Evolutionary conservation across 1,140 invertebrate genomes (phyloP), one percentile per base, ranked within the genome.

Genomic region (Drosophila bipectinata): DNA sequence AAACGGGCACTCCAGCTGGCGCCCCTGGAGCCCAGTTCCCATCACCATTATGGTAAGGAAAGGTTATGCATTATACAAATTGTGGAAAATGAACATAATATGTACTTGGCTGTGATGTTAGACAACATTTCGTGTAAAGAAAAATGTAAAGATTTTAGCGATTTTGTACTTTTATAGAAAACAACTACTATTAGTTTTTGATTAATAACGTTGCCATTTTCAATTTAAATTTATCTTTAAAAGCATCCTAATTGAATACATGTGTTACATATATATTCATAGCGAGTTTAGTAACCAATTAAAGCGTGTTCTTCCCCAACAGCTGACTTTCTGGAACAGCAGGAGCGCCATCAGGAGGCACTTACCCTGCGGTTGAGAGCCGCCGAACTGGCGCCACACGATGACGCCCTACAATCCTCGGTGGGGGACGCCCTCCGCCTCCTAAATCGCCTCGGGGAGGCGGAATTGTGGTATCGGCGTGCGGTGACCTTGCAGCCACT

Each of bases 241-340:
- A 28, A 28, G 26, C 26, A 21, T 21, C 21, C 21, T 21, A 21
- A 21, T 21, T 21, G 21, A 21, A 21, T 21, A 4, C 3, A 24
- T 24, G 4, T 4, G 8, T 12, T 14, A 10, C 18, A 18, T 2
- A 59, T 18, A 39, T 10, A n/a, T 15, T 24, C 3, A 28, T 14
- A 0, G 15, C 12, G 3, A 12, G 4, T 37, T n/a, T 3, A n/a
- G 7, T 8, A n/a, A 4, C 5, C 24, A 8, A 18, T 9, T 34
- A 21, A 21, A 14, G 0, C 10, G 21, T 44, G 0, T 4, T 2
- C 2, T 15, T n/a, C 1, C n/a, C 1, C 37, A 37, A 0, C 93
- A 99, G 98, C 97, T 81, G 95, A 98, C 92, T 98, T 98, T 91
- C 93, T 98, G 71, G 94, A 95, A 66, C 95, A 96, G 39, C 94